A percentile compares a stretch with the other conserved stretches of the same genome.
phyloP scores from a whole-genome alignment of 2,888 invertebrate species.

The Lepidochrysops patricia region DNA sequence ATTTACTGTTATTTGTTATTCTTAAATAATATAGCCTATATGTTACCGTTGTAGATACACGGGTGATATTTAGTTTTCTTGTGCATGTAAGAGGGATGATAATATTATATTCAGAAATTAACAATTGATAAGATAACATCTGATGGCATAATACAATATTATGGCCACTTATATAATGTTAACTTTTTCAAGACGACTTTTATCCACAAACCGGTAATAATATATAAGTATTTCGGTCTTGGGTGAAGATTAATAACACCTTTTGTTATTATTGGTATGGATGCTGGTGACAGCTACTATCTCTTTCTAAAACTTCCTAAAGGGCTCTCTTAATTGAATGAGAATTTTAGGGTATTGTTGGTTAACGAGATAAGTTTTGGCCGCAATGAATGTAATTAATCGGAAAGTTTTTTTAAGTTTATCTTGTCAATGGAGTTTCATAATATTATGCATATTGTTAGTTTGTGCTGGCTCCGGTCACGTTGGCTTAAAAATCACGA shows the following conservation, averaged over 20 bases:
- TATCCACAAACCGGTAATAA: neutral
- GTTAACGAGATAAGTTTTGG: constrained; percentile 67
- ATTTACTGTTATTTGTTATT: no score
- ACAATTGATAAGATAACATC: no score
- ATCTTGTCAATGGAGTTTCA: constrained; percentile 22
- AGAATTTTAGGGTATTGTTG: constrained; percentile 56
- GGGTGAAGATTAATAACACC: constrained; percentile 7
- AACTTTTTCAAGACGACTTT: neutral
- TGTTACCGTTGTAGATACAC: no score
- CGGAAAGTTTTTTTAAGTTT: constrained; percentile 52
- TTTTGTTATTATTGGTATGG: constrained; percentile 32
- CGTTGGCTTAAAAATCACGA: no score
- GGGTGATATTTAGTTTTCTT: no score
- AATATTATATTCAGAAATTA: no score
- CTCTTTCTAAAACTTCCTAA: constrained; percentile 52
- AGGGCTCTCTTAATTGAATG: constrained; percentile 62
- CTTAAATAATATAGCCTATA: no score
- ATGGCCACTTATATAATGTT: no score
- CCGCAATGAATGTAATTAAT: constrained; percentile 68
- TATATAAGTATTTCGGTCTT: neutral
- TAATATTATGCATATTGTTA: neutral
- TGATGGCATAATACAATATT: no score
- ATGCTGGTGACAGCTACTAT: constrained; percentile 58
- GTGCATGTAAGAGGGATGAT: no score
- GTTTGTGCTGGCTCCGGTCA: no score